Conservation (phyloP, 2,113 vertebrate species). For the Diphyllodes magnificus region DNA sequence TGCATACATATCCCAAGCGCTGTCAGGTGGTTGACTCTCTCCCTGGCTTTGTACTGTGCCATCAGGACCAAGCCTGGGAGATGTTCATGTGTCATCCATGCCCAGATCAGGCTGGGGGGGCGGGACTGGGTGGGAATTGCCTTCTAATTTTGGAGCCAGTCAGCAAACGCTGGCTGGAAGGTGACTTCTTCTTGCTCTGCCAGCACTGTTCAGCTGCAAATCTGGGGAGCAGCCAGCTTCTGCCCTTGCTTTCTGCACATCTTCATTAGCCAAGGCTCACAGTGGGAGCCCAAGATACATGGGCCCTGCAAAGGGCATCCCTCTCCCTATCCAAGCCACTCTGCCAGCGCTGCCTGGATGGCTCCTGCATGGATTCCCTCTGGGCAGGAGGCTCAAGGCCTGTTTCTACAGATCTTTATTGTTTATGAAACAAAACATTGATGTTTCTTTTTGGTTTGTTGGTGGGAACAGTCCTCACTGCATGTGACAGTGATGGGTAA, state of each 20-base stretch:
- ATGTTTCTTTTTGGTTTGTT: not conserved
- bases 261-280: not conserved
- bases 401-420: not conserved
- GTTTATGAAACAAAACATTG: not conserved
- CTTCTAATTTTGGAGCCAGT: not conserved
- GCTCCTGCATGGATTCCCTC: not conserved
- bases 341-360: not conserved
- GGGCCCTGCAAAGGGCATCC: not conserved
- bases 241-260: not conserved
- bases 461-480: not conserved
- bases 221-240: not conserved
- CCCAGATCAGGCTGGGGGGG: accelerated
- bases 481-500: not conserved
- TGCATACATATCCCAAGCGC: not conserved
- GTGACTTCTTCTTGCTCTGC: not conserved
- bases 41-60: not conserved
- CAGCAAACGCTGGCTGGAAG: not conserved
- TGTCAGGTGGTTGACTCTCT: not conserved
- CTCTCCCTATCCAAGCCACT: not conserved
- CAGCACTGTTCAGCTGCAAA: not conserved
- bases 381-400: not conserved
- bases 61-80: not conserved
- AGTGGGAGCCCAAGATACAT: not conserved
- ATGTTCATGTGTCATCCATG: not conserved
- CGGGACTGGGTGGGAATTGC: not conserved